Percentiles rank a stretch among this genome's conserved stretches.
Evolutionary conservation across 2,888 invertebrate genomes (phyloP).

Genomic region (Pyrochroa serraticornis): DNA sequence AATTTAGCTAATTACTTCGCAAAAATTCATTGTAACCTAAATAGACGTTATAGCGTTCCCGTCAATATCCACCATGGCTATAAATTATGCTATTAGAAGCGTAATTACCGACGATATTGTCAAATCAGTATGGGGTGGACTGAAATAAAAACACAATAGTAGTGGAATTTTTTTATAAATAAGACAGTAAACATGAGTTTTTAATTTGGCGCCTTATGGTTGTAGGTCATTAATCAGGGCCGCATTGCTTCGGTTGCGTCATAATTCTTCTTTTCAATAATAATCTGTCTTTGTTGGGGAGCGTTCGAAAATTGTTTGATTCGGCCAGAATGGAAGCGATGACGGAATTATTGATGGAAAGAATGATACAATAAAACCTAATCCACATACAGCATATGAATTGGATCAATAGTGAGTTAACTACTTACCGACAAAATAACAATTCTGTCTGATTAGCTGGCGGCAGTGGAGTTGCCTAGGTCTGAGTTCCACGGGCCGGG

Average conservation of each 20-base stretch:
- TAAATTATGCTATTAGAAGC: conserved; percentile 22
- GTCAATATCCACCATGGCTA: conserved; percentile 6
- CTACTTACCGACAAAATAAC: conserved; percentile 53
- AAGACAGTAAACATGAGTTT: too few relatives aligned
- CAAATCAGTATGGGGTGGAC: conserved; percentile 4
- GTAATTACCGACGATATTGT: conserved; percentile 22
- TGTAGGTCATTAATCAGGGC: too few relatives aligned
- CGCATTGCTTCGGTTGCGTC: too few relatives aligned
- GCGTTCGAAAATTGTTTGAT: not conserved
- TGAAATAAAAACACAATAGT: too few relatives aligned
- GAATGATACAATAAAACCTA: conserved; percentile 20
- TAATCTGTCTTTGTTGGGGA: too few relatives aligned
- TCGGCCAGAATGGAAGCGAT: not conserved
- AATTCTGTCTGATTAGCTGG: conserved; percentile 54
- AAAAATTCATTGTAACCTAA: not conserved
- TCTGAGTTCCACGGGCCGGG: conserved; percentile 40
- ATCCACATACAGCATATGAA: conserved; percentile 39
- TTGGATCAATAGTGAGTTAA: conserved; percentile 51
- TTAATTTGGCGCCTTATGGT: too few relatives aligned
- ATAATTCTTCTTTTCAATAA: too few relatives aligned
- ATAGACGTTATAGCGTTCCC: not conserved
- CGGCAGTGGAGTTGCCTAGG: conserved; percentile 40
- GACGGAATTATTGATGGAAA: conserved; percentile 6
- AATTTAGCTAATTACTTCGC: conserved; percentile 18
- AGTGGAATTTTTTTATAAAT: too few relatives aligned